phyloP scores from a whole-genome alignment of 2,113 vertebrate species.

The Heterotilapia buettikoferi region DNA sequence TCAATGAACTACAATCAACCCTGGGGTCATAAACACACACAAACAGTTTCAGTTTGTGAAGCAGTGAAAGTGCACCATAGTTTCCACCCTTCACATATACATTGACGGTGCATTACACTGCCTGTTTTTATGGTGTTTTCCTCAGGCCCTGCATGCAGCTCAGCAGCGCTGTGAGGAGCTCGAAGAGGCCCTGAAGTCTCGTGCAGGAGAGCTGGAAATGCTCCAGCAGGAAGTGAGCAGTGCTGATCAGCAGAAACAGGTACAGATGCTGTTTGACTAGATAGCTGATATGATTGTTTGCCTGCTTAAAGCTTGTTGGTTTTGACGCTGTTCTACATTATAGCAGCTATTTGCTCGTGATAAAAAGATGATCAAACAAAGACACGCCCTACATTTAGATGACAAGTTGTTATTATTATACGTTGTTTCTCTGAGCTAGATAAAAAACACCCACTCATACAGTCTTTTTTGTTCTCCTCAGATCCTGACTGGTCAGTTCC shows the following conservation, averaged over 20 bases:
- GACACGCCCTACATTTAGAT: neutral
- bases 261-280: slow-evolving; percentile 31
- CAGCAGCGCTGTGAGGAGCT: slow-evolving; percentile 82
- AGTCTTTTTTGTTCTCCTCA: slow-evolving; percentile 41
- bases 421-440: neutral
- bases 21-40: neutral
- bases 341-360: neutral
- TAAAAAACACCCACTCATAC: neutral
- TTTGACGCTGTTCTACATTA: neutral
- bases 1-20: neutral
- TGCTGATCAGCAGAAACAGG: slow-evolving; percentile 86
- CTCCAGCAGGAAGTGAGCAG: slow-evolving; percentile 81
- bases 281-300: neutral
- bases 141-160: slow-evolving; percentile 72
- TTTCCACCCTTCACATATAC: neutral
- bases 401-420: neutral
- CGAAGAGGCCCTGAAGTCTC: slow-evolving; percentile 77
- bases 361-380: slow-evolving; percentile 1
- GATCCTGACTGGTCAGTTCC: slow-evolving; percentile 79
- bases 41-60: neutral
- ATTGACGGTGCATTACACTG: no score
- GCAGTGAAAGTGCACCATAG: neutral
- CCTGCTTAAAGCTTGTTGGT: neutral
- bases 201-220: slow-evolving; percentile 80
- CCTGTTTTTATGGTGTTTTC: neutral